Base-by-base conservation (phyloP, 2,888 invertebrate genomes). In the Drosophila percnosoma region DNA sequence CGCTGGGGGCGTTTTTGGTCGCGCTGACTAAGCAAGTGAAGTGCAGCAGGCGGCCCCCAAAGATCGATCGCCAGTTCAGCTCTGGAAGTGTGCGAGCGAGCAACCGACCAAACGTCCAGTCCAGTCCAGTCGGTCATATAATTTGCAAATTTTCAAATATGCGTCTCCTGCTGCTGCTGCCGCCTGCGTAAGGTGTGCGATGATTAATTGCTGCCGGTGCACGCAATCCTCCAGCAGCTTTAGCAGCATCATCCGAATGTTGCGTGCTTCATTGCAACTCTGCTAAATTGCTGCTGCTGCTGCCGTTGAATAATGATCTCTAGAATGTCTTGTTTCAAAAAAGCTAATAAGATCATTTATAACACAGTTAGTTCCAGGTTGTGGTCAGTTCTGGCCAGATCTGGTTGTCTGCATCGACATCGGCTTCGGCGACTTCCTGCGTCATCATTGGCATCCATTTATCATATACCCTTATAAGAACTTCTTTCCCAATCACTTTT, bases 311-410 rank as follows among this genome's bases (percentile, higher is more conserved):
- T 90, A 90, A 90, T 90, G 82, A 85, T 88, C 82, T 79, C 78
- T 70, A 81, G 87, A 83, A 87, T 90, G 90, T 90, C 88, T 87
- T 89, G 87, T 85, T 88, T 89, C 87, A 82, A 77, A 80, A 87
- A 85, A 81, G 79, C 89, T 90, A 90, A 90, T 90, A 90, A 91
- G 91, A 90, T 90, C 91, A 90, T 91, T 91, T 90, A 89, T 90
- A 90, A 90, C 87, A 82, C 83, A 87, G 89, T 89, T 83, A 83
- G 82, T 82, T 83, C 71, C 74, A 77, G 78, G 66, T 76, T 78
- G 65, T 68, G 68, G 55, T 48, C 67, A 18, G 51, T 8, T 57
- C 67, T 40, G 73, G 45, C 54, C 65, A 52, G 69, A 69, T 73
- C 78, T 82, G 74, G 65, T 66, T 75, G 78, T 68, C 72, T 51